Evolutionary conservation across 2,888 invertebrate species (phyloP), one percentile per base, ranked within the genome.

Genomic region (Folsomia candida): DNA sequence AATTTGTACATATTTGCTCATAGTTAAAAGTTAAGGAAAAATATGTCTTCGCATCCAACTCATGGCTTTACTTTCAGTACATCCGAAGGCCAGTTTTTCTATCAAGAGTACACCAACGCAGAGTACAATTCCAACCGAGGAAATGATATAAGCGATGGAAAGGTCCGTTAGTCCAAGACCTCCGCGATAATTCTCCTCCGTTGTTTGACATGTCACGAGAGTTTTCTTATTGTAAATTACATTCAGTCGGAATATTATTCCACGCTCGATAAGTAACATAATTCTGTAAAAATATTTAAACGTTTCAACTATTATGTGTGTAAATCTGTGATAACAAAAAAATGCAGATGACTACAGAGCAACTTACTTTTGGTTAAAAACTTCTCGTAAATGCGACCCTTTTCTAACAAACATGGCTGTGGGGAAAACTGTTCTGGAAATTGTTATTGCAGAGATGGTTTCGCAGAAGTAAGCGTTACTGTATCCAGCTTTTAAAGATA

Each of bases 281-380:
- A 75, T 64, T 26, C 75, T 75, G 47, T 3, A 62, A 59, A 26
- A 26, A 62, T 54, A 62, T 20, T 26, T 54, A 18, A 54, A 18
- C n/a, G 11, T 2, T 24, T 14, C 9, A 57, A 24, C 25, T 3
- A n/a, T 58, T 14, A 58, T 58, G 58, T 58, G 20, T 9, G 20
- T 14, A 14, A 20, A 60, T 47, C 24, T 24, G 26, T n/a, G n/a
- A n/a, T n/a, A n/a, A 57, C n/a, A 22, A 22, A 60, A 25, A 4
- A 9, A 25, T 60, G n/a, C 25, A 22, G 2, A 6, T 25, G 18
- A 24, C 11, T 60, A 3, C n/a, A 14, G 4, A 24, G 22, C 6
- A 22, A 20, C 67, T 58, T 61, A 75, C 75, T 73, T 75, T 54
- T 68, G 69, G 61, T 76, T 76, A 6, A 76, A 68, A 22, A 70